phyloP scores from a whole-genome alignment of 2,888 invertebrate species.

The Cactoblastis cactorum region DNA sequence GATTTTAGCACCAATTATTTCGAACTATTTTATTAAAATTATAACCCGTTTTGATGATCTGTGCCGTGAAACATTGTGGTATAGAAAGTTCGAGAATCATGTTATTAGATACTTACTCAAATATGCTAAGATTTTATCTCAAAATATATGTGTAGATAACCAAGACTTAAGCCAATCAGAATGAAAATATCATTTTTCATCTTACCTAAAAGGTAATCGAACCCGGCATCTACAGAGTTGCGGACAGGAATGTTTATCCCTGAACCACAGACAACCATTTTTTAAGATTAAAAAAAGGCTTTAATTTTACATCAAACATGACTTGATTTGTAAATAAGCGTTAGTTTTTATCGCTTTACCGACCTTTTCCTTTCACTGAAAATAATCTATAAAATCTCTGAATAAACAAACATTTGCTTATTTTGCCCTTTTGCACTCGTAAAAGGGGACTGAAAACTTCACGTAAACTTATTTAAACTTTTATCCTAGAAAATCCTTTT shows the following conservation, averaged over 20 bases:
- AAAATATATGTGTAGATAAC: too few relatives aligned
- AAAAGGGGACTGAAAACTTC: slow-evolving; percentile 70
- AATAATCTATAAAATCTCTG: slow-evolving; percentile 73
- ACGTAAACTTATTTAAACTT: slow-evolving; percentile 78
- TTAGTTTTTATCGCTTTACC: slow-evolving; percentile 12
- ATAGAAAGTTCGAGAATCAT: too few relatives aligned
- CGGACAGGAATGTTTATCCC: too few relatives aligned
- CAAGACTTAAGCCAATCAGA: too few relatives aligned
- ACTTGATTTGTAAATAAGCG: slow-evolving; percentile 3
- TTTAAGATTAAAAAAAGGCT: neutral
- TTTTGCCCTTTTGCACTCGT: slow-evolving; percentile 74
- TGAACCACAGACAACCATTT: too few relatives aligned
- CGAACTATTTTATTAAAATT: slow-evolving; percentile 68
- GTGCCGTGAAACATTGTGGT: too few relatives aligned
- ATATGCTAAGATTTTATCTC: too few relatives aligned
- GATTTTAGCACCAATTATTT: slow-evolving; percentile 72
- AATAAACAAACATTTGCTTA: slow-evolving; percentile 77
- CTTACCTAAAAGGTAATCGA: too few relatives aligned
- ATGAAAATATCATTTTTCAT: too few relatives aligned
- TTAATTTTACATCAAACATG: neutral
- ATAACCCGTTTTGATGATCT: too few relatives aligned
- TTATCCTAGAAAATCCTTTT: slow-evolving; percentile 75
- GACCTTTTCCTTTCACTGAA: slow-evolving; percentile 45
- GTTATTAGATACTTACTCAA: too few relatives aligned
- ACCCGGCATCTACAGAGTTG: too few relatives aligned